A percentile compares a stretch with the other conserved stretches of the same genome.
Conservation (phyloP, 2,797 vertebrate species). For the Furcifer pardalis region DNA sequence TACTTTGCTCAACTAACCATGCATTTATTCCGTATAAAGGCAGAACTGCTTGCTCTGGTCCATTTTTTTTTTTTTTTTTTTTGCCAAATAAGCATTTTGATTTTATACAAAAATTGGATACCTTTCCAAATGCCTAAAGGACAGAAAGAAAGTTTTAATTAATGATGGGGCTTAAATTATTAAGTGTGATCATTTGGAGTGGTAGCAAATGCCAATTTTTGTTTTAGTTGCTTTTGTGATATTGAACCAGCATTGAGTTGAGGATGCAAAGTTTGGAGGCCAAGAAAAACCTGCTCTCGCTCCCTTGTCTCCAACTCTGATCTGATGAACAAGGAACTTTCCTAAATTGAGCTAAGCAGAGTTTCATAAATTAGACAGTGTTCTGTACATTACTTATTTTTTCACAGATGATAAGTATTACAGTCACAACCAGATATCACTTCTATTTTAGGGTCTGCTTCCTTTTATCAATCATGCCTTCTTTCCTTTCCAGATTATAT, state of each 20-base stretch:
- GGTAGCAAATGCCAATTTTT: neutral
- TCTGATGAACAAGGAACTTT: neutral
- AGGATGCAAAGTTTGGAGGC: neutral
- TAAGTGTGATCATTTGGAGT: neutral
- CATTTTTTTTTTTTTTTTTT: too few species aligned
- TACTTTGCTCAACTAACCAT: neutral
- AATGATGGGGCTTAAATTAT: neutral
- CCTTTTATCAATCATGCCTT: neutral
- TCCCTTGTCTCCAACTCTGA: neutral
- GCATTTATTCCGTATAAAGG: neutral
- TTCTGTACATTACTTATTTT: neutral
- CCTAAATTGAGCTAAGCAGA: neutral
- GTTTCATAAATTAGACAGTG: neutral
- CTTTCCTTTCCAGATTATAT: conserved; percentile 4
- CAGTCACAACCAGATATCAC: neutral
- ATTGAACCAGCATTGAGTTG: neutral
- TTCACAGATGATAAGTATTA: neutral
- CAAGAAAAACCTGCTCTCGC: neutral
- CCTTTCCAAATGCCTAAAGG: neutral
- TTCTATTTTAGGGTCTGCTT: neutral
- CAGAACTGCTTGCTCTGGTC: neutral
- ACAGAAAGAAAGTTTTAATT: neutral
- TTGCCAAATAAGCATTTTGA: neutral
- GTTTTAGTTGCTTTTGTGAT: neutral
- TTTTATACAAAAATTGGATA: neutral